Conservation (phyloP, 2,113 vertebrate genomes). For the Cinclus mexicanus region DNA sequence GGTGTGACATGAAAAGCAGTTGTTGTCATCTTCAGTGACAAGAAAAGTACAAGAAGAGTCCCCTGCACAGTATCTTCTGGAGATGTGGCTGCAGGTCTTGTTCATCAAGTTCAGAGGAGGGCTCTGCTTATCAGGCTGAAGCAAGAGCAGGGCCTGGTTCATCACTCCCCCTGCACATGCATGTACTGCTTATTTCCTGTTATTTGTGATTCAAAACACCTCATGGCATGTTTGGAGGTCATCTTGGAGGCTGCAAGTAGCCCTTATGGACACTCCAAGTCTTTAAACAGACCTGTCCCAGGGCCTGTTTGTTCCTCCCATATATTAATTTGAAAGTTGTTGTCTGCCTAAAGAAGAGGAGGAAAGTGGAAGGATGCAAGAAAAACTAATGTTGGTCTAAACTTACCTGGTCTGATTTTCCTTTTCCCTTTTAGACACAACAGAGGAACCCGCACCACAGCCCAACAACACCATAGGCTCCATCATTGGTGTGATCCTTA, state of each 20-base stretch:
- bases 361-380: background rate
- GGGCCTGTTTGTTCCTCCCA: background rate
- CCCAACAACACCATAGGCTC: slow-evolving; percentile 91
- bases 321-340: background rate
- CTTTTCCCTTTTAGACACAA: slow-evolving; percentile 79
- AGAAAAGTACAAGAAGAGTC: background rate
- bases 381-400: background rate
- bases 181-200: background rate
- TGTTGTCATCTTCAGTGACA: background rate
- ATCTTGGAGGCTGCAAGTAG: background rate
- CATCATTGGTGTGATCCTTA: slow-evolving; percentile 92
- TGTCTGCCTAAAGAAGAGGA: background rate
- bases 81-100: background rate
- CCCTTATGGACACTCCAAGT: background rate
- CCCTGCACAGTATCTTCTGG: background rate
- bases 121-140: background rate
- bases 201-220: background rate
- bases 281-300: background rate
- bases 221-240: background rate
- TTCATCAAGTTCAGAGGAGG: background rate
- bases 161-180: background rate
- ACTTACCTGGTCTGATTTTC: background rate
- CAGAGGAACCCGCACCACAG: slow-evolving; percentile 88
- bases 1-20: background rate
- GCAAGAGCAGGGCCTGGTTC: background rate